Conservation (phyloP, 2,888 invertebrate genomes). For the Stictocephala bisonia region DNA sequence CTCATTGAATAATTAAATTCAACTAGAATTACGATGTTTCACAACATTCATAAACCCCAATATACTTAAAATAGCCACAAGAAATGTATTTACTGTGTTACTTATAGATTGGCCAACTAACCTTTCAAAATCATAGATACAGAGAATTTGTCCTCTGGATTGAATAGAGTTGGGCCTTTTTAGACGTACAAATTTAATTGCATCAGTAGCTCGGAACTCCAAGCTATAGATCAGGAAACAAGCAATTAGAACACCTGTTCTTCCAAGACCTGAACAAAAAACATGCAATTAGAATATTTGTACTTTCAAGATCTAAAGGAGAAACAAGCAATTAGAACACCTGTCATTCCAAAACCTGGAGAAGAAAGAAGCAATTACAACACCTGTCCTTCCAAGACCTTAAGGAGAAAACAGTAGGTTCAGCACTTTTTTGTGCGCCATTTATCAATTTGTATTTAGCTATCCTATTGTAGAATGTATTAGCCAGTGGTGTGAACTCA, state of each 20-base stretch:
- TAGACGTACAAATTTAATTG: slow-evolving; percentile 81
- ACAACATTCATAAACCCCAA: too few relatives aligned
- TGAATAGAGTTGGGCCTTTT: slow-evolving; percentile 84
- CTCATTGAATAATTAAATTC: too few relatives aligned
- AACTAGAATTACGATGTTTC: too few relatives aligned
- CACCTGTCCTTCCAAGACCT: too few relatives aligned
- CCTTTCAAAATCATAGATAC: slow-evolving; percentile 84
- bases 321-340: slow-evolving; percentile 88
- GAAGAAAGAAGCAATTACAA: not conserved
- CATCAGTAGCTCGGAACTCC: slow-evolving; percentile 80
- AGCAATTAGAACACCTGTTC: slow-evolving; percentile 89
- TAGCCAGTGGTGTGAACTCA: too few relatives aligned
- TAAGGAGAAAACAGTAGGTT: slow-evolving; percentile 89
- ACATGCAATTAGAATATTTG: not conserved
- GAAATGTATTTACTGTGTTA: too few relatives aligned
- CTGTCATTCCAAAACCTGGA: slow-evolving; percentile 83
- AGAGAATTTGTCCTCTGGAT: slow-evolving; percentile 83
- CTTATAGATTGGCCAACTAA: too few relatives aligned
- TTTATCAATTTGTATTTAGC: too few relatives aligned
- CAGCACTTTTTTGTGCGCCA: too few relatives aligned
- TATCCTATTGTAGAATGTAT: too few relatives aligned
- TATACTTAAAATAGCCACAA: too few relatives aligned
- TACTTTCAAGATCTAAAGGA: too few relatives aligned
- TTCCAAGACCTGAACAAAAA: slow-evolving; percentile 73
- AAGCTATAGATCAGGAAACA: slow-evolving; percentile 86